These are phyloP conservation scores for Typhlichthys eigenmanni DNA, from an alignment of 2,797 vertebrate genomes.

Conservation along the genomic window DNA sequence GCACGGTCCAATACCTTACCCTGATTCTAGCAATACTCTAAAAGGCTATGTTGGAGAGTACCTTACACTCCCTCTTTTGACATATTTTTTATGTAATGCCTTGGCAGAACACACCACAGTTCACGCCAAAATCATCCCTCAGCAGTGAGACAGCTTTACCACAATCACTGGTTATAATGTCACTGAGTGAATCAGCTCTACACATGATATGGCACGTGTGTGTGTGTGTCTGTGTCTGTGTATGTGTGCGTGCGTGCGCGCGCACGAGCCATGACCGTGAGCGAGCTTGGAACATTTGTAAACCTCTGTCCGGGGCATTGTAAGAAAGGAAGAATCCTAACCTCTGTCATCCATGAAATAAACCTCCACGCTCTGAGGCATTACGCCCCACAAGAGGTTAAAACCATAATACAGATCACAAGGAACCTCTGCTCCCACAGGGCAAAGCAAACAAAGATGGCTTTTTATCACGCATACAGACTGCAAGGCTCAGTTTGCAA, in stretches of 20 bases:
- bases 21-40: conserved; percentile 55
- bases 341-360: conserved; percentile 49
- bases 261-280: too few relatives aligned
- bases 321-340: conserved; percentile 21
- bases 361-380: conserved; percentile 53
- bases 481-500: conserved; percentile 52
- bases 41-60: conserved; percentile 48
- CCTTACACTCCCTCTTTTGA: conserved; percentile 18
- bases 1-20: neutral
- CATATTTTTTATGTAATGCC: conserved; percentile 30
- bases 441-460: conserved; percentile 70
- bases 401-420: conserved; percentile 77
- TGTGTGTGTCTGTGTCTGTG: too few relatives aligned
- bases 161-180: conserved; percentile 44
- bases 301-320: conserved; percentile 33
- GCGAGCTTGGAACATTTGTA: conserved; percentile 23
- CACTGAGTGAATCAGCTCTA: conserved; percentile 35
- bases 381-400: conserved; percentile 70
- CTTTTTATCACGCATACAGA: conserved; percentile 58
- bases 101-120: conserved; percentile 52
- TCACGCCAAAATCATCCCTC: conserved; percentile 49
- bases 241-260: too few relatives aligned
- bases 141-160: conserved; percentile 31
- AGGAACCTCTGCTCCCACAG: conserved; percentile 65
- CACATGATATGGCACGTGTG: conserved; percentile 58